Evolutionary conservation across 1,140 invertebrate genomes (phyloP), one percentile per base, ranked within the genome.

Genomic region (Saccostrea glomerata): DNA sequence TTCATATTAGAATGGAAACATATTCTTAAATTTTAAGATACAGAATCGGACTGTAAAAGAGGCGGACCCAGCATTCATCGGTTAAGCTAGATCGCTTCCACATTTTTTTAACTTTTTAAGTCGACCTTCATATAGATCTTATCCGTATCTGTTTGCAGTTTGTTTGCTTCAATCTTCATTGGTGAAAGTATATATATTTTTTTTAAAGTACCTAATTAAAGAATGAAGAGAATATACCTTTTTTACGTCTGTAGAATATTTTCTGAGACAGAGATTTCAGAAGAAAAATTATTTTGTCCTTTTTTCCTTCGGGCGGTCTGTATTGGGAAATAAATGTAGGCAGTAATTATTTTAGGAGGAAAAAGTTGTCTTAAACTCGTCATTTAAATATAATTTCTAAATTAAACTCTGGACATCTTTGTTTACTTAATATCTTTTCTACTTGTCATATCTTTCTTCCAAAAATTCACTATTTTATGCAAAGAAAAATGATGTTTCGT

Each of bases 181-280:
- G 6, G 47, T 47, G 2, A 25, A 20, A n/a, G 25, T 70, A n/a
- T 11, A 7, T 2, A n/a, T 70, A 13, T n/a, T 3, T 47, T 9
- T 47, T 1, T 47, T 3, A 47, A 47, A 47, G 9, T 47, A 1
- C 47, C 5, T 47, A 47, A 47, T 47, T 47, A 47, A 0, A 70
- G 7, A 66, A 17, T 11, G 5, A 20, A 70, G 47, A 25, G n/a
- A 66, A 86, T 63, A 9, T 86, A 82, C 86, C 58, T n/a, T 86
- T 70, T 15, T 25, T 40, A 63, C 85, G 58, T 23, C 66, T 30
- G 63, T 86, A 86, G 25, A 86, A 63, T 15, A 86, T 40, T 66
- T 86, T 86, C 30, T 86, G 58, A 63, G 30, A 66, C 4, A 86
- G 23, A 40, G 23, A 20, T n/a, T 36, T 36, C 7, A 86, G 20